Evolutionary conservation across 2,888 invertebrate species (phyloP).

Genomic region (Liopterus haemorrhoidalis): DNA sequence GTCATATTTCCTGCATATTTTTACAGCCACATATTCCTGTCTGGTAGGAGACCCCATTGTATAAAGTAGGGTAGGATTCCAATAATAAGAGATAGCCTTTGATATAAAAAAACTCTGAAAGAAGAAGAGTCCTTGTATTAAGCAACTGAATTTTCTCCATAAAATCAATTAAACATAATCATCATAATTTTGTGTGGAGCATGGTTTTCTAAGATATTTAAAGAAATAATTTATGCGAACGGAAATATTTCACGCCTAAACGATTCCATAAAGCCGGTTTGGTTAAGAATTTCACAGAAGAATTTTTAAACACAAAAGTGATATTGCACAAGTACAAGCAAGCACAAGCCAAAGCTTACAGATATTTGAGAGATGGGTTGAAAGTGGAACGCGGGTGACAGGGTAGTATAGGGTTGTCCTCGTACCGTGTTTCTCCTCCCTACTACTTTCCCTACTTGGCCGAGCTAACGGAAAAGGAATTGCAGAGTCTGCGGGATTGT

Average conservation of each 20-base stretch:
- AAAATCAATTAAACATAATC: too few relatives aligned
- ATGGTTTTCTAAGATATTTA: too few relatives aligned
- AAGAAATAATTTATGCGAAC: conserved; percentile 17
- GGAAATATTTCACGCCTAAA: conserved; percentile 14
- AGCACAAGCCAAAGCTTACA: too few relatives aligned
- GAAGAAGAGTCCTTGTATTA: too few relatives aligned
- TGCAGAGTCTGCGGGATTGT: conserved; percentile 3
- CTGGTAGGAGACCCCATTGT: too few relatives aligned
- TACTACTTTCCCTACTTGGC: neutral
- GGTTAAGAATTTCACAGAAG: conserved; percentile 11
- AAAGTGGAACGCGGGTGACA: neutral
- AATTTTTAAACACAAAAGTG: neutral
- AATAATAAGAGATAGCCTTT: too few relatives aligned
- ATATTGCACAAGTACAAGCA: neutral
- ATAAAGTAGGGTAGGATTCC: too few relatives aligned
- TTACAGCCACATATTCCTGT: too few relatives aligned
- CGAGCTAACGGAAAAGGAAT: conserved; percentile 8
- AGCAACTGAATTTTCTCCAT: too few relatives aligned
- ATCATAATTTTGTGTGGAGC: too few relatives aligned
- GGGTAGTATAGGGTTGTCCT: neutral
- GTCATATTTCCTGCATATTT: too few relatives aligned
- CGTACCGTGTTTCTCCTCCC: neutral
- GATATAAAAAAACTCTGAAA: too few relatives aligned
- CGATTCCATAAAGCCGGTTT: conserved; percentile 9
- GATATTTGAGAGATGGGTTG: neutral